Evolutionary conservation across 2,888 invertebrate species (phyloP), one percentile per base, ranked within the genome.

Genomic region (Tiliacea aurago): DNA sequence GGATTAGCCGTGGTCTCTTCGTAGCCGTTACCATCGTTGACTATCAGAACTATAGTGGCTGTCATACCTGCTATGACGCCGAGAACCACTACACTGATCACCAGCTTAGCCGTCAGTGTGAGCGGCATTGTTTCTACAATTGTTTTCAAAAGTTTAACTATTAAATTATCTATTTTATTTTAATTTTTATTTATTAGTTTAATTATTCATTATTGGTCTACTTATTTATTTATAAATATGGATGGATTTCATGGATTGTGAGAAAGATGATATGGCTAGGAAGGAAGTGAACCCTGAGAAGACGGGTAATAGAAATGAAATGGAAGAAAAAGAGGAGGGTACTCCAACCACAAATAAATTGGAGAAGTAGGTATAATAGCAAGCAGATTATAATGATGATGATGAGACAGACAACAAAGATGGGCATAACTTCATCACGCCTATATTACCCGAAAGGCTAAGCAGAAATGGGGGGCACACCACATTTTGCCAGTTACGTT

Each of bases 1-100:
- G 73, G 74, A 0, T 67, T 65, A 7, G 83, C 47, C 1, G 33
- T 47, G 37, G 58, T 43, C 5, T 73, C 62, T 0, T 68, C 55
- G 6, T 78, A 47, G 3, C 43, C 64, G 1, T 77, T 80, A 4
- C 84, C 84, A 18, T 92, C 88, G 2, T 78, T 89, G 15, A 94
- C 90, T 7, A 94, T 49, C 18, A 94, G 74, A 13, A 93, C 86
- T 28, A 95, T 92, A 3, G 90, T 87, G 0, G 90, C 90, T 1
- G 92, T 88, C 91, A 95, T 84, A 3, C 93, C 95, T 0, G 79
- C 95, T 13, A 90, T 80, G 20, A 95, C 95, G 0, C 86, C 93
- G 2, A 95, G 78, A 3, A 86, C 76, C 33, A 94, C 80, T 0
- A 88, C 69, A 0, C 82, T 53, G 28, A 93, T 93, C 15, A 94